Evolutionary conservation across 2,797 vertebrate genomes (phyloP), one percentile per base, ranked within the genome.

Genomic region (Silurus lanzhouensis): DNA sequence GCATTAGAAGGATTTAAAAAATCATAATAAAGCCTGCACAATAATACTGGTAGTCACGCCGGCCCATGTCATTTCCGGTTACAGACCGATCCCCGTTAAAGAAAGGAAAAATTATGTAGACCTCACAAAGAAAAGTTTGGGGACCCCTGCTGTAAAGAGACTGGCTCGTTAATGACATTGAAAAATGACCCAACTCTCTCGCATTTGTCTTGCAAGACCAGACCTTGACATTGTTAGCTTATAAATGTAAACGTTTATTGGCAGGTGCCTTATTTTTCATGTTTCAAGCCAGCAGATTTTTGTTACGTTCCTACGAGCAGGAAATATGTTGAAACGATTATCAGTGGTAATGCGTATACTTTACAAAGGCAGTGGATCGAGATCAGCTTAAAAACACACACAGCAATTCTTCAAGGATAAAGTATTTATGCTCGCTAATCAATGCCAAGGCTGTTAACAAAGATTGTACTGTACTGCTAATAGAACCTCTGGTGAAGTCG

Each of bases 401-500:
- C 6, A 17, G 52, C 19, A 27, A 9, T 76, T 76, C 52, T 31
- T 57, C 8, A 44, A 38, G 55, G 55, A 77, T 77, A 20, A 77
- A 31, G 27, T 38, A 22, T 38, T 60, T 31, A 38, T 60, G 20
- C 52, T 58, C 52, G 15, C n/a, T 75, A 75, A 19, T 57, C 27
- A 17, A 57, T 57, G 15, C 2, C 25, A 48, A 57, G 20, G 31
- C 12, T 63, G 60, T 22, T 75, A 22, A 66, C 38, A 63, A 38
- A 66, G 58, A 19, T 7, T n/a, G 52, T 38, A 57, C 71, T 52
- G 58, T 75, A 19, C 58, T 78, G 19, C 76, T 78, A n/a, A 80
- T 60, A 25, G 55, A 78, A 68, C 64, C 13, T n/a, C 61, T 52
- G 64, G 31, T 25, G 4, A 14, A 25, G 64, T 63, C 31, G 17